These are phyloP conservation scores for Campoletis raptor DNA, from an alignment of 2,888 invertebrate genomes.

Conservation along the genomic window DNA sequence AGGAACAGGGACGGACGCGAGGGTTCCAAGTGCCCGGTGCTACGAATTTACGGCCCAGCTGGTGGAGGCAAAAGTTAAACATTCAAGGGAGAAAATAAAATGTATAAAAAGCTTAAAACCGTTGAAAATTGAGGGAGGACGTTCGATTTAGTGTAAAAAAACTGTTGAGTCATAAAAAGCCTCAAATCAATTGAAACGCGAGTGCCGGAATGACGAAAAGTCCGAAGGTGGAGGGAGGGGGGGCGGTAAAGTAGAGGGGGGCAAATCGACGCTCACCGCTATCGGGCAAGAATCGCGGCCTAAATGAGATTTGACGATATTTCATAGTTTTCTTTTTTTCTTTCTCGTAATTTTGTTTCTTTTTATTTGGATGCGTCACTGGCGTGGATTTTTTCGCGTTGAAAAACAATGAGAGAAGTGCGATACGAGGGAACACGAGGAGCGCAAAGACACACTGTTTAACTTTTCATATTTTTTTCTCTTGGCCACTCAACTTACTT, in stretches of 20 bases:
- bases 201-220: slow-evolving; percentile 35
- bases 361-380: neutral
- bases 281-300: slow-evolving; percentile 32
- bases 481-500: neutral
- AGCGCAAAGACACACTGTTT: slow-evolving; percentile 15
- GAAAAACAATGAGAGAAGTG: neutral
- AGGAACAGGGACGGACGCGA: slow-evolving; percentile 45
- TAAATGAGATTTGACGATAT: slow-evolving; percentile 31
- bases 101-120: neutral
- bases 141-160: neutral
- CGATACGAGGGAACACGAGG: neutral
- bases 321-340: neutral
- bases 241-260: neutral
- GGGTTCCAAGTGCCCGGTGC: slow-evolving; percentile 9
- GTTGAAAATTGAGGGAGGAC: neutral
- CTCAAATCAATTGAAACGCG: slow-evolving; percentile 1
- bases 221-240: neutral
- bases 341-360: neutral
- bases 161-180: neutral
- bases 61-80: neutral
- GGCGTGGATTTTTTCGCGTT: neutral
- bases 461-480: neutral
- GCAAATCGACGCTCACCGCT: slow-evolving; percentile 33
- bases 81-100: neutral
- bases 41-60: slow-evolving; percentile 2